Evolutionary conservation across 1,140 invertebrate species (phyloP).

Genomic region (Arion vulgaris): DNA sequence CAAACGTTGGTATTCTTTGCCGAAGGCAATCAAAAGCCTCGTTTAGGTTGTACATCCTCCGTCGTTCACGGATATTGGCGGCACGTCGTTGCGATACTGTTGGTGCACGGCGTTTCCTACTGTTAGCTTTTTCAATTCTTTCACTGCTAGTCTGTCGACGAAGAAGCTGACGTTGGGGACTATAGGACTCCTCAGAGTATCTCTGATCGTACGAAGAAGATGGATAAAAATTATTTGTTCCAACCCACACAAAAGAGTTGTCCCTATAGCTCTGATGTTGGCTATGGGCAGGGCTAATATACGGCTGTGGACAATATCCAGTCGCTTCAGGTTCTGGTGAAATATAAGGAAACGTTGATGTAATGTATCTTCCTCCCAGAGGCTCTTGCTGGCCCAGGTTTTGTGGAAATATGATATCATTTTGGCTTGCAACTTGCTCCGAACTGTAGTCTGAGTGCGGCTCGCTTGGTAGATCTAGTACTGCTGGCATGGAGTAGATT

Average conservation of each 20-base stretch:
- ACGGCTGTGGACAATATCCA: not conserved
- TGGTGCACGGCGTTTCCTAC: slow-evolving; percentile 51
- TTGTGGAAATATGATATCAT: not conserved
- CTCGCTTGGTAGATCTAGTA: not conserved
- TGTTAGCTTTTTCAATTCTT: not conserved
- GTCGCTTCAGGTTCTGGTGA: slow-evolving; percentile 4
- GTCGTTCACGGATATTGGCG: slow-evolving; percentile 81
- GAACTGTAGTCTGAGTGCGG: not conserved
- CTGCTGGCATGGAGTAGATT: not conserved
- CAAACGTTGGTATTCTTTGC: slow-evolving; percentile 90
- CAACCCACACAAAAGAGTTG: slow-evolving; percentile 23
- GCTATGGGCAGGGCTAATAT: not conserved
- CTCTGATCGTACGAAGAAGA: slow-evolving; percentile 20
- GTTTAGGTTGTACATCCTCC: slow-evolving; percentile 98
- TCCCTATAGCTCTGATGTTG: slow-evolving; percentile 16
- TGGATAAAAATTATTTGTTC: slow-evolving; percentile 1
- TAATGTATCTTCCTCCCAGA: not conserved
- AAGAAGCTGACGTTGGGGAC: not conserved
- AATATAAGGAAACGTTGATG: not conserved
- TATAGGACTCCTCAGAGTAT: not conserved
- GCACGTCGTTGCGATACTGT: slow-evolving; percentile 60
- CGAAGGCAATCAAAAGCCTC: slow-evolving; percentile 87
- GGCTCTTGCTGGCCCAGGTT: not conserved
- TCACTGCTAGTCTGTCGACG: not conserved
- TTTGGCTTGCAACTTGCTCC: not conserved